Conservation (phyloP, 2,797 vertebrate species). For the Phoebastria nigripes region DNA sequence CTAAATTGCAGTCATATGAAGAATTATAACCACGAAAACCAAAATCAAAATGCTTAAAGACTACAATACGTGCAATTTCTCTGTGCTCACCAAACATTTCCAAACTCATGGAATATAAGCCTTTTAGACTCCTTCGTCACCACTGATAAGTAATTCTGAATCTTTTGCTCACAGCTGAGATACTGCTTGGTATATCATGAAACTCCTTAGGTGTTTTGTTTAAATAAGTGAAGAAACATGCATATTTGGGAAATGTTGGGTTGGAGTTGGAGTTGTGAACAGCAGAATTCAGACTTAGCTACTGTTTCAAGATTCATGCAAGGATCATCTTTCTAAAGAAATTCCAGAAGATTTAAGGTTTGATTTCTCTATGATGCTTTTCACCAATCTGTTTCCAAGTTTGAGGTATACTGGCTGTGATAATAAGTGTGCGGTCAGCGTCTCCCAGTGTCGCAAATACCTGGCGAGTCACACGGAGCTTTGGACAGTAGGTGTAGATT, state of each 20-base stretch:
- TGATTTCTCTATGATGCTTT: neutral
- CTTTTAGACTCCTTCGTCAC: neutral
- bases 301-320: neutral
- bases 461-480: neutral
- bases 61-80: neutral
- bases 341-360: neutral
- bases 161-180: neutral
- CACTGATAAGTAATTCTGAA: neutral
- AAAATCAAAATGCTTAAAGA: neutral
- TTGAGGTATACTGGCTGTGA: neutral
- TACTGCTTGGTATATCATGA: neutral
- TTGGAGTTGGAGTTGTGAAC: neutral
- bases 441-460: neutral
- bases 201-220: neutral
- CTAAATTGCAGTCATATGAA: neutral
- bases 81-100: neutral
- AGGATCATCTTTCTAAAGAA: neutral
- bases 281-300: neutral
- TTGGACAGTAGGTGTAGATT: neutral
- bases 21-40: neutral
- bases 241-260: neutral
- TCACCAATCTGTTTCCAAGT: neutral
- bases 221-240: neutral
- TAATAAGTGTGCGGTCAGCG: neutral
- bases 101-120: neutral